Conservation (phyloP, 2,113 vertebrate species). For the Spermophilus dauricus region DNA sequence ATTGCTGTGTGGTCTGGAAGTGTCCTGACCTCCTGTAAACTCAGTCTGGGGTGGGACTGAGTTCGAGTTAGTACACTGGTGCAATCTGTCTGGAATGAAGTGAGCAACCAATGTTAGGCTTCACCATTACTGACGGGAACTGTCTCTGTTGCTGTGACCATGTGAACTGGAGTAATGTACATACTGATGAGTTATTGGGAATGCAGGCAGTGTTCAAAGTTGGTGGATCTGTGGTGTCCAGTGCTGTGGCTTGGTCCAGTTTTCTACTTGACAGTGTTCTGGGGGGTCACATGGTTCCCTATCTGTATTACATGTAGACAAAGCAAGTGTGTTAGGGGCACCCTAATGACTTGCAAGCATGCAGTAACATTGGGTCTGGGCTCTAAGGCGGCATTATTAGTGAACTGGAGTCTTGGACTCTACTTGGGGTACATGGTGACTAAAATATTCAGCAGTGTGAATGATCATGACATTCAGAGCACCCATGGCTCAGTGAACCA, state of each 20-base stretch:
- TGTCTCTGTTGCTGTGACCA: fast-evolving
- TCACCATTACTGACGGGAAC: not conserved
- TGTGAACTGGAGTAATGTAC: not conserved
- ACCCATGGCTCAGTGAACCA: not conserved
- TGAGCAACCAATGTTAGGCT: not conserved
- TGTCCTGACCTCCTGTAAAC: not conserved
- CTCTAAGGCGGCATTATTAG: not conserved
- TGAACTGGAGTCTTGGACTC: fast-evolving
- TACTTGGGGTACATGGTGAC: not conserved
- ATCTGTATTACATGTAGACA: too few relatives aligned
- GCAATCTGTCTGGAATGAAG: too few relatives aligned
- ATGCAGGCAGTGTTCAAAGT: not conserved
- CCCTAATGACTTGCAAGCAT: fast-evolving
- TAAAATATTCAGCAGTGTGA: not conserved
- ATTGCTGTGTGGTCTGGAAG: not conserved
- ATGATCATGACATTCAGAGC: not conserved
- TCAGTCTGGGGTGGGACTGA: not conserved
- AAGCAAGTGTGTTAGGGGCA: not conserved
- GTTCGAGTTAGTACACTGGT: not conserved
- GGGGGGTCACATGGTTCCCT: not conserved
- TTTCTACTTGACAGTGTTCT: too few relatives aligned
- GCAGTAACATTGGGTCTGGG: not conserved
- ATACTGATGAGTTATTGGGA: not conserved
- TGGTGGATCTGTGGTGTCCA: not conserved
- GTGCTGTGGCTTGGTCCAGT: not conserved